Percentiles rank a stretch among this genome's conserved stretches.
These are phyloP conservation scores for Lasiurus borealis DNA, from an alignment of 2,113 vertebrate species.

Conservation along the genomic window DNA sequence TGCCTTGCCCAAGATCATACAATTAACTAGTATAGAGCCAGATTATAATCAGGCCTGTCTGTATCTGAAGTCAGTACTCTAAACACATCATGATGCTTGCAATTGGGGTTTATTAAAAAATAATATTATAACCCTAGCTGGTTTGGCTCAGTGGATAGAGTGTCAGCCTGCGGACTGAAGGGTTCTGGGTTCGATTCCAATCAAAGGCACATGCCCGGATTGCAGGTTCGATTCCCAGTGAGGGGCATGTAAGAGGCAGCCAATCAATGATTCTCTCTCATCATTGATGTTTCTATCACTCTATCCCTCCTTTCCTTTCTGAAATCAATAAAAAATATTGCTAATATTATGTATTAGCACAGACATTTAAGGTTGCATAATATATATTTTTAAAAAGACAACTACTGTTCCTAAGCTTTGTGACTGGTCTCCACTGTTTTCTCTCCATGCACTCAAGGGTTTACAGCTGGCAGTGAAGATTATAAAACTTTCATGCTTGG, in stretches of 20 bases:
- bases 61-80: constrained; percentile 39
- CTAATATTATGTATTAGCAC: not conserved
- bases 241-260: no score
- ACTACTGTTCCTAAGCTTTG: constrained; percentile 10
- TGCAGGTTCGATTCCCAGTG: no score
- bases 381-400: constrained; percentile 20
- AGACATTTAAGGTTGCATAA: constrained; percentile 25
- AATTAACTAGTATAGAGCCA: not conserved
- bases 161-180: no score
- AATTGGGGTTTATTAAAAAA: constrained; percentile 10
- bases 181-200: no score
- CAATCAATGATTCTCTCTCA: no score
- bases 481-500: not conserved
- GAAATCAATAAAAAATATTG: no score
- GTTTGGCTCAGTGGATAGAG: no score
- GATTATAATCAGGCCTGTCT: not conserved
- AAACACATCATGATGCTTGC: not conserved
- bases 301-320: no score
- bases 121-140: no score
- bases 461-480: not conserved
- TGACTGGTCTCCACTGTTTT: not conserved
- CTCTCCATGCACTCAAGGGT: not conserved
- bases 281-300: no score
- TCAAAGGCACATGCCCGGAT: no score
- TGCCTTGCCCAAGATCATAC: not conserved